Conservation (phyloP, 2,113 vertebrate species). For the Thoracochromis brauschi region DNA sequence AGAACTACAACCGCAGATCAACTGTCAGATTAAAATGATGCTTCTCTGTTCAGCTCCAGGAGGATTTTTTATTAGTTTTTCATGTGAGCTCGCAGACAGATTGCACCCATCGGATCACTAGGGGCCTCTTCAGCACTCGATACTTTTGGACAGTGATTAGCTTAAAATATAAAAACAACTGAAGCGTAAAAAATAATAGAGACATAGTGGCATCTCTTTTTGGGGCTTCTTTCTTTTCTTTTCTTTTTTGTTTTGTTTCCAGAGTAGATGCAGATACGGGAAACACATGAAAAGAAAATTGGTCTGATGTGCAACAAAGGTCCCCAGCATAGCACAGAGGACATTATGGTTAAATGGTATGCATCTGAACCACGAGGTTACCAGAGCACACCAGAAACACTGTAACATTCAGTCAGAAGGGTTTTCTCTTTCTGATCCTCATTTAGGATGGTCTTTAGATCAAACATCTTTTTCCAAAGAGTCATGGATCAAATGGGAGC, state of each 20-base stretch:
- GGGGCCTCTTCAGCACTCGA: background rate
- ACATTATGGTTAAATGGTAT: background rate
- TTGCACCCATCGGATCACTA: background rate
- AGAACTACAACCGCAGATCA: conserved; percentile 62
- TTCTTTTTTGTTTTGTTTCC: background rate
- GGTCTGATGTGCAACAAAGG: background rate
- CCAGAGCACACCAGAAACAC: conserved; percentile 2
- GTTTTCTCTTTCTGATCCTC: conserved; percentile 17
- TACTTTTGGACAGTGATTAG: background rate
- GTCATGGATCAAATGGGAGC: background rate
- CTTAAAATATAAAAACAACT: background rate
- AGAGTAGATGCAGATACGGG: background rate
- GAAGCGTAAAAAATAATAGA: background rate
- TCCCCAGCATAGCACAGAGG: background rate
- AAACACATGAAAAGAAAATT: background rate
- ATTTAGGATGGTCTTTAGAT: conserved; percentile 20
- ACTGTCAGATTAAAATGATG: conserved; percentile 38
- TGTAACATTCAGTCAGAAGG: conserved; percentile 13
- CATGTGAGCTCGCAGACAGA: background rate
- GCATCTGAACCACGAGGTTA: background rate
- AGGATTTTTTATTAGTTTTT: conserved; percentile 15
- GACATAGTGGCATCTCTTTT: background rate
- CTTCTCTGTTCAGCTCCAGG: background rate
- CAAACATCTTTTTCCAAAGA: background rate
- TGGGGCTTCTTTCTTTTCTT: background rate